These are phyloP conservation scores for Platycercus adscitus DNA, from an alignment of 2,113 vertebrate genomes.

Conservation along the genomic window DNA sequence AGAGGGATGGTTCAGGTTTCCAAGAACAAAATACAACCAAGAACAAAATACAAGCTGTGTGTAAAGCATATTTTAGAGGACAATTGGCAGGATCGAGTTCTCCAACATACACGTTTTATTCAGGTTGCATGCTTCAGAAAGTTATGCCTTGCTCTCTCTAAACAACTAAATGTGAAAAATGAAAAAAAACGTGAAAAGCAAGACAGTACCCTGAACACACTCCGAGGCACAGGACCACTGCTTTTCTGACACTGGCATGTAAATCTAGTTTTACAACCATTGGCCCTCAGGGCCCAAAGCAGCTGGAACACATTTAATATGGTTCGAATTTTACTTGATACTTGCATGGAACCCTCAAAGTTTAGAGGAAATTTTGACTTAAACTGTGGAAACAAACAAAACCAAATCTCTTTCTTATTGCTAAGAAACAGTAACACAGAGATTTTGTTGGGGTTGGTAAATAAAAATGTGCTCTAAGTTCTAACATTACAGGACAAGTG, in stretches of 20 bases:
- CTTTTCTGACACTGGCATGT: not conserved
- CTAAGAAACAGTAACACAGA: fast-evolving
- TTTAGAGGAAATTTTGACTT: not conserved
- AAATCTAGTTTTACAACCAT: not conserved
- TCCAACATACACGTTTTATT: not conserved
- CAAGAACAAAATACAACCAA: not conserved
- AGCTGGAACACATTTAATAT: not conserved
- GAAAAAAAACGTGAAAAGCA: not conserved
- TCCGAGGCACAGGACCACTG: not conserved
- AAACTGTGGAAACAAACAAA: not conserved
- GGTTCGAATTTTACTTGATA: not conserved
- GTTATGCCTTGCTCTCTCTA: not conserved
- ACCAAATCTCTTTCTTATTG: not conserved
- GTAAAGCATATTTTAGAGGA: not conserved
- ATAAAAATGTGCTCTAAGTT: not conserved
- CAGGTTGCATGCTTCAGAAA: not conserved
- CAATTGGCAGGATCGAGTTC: not conserved
- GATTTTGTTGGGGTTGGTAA: not conserved
- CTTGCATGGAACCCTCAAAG: not conserved
- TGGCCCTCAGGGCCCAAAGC: not conserved
- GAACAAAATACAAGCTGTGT: not conserved
- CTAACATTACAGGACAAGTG: not conserved
- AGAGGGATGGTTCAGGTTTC: not conserved
- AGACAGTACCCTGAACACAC: not conserved
- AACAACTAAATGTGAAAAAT: not conserved